A percentile compares a stretch with the other conserved stretches of the same genome.
Evolutionary conservation across 1,140 invertebrate species (phyloP).

Genomic region (Pseudomyrmex dendroicus): DNA sequence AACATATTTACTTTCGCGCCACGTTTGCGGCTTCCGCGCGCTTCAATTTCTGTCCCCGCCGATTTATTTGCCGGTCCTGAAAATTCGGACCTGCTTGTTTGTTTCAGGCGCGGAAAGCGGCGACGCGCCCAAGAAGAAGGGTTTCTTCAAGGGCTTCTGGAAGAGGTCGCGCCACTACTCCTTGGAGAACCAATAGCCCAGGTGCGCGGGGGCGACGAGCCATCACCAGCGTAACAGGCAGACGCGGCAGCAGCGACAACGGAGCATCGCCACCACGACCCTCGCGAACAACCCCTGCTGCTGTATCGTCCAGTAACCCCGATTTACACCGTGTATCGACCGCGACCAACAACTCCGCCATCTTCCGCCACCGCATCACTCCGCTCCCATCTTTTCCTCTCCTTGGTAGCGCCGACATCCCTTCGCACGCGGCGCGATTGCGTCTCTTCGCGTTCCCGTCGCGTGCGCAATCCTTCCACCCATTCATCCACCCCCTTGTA

Average conservation of each 20-base stretch:
- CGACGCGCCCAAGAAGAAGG: constrained; percentile 91
- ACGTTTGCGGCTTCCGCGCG: no score
- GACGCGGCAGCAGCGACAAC: constrained; percentile 74
- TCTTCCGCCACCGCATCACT: background rate
- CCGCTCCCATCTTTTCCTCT: background rate
- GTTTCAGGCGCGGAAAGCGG: constrained; percentile 88
- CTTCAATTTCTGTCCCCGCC: no score
- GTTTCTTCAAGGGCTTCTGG: constrained; percentile 94
- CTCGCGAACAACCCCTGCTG: constrained; percentile 82
- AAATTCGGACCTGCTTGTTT: constrained; percentile 45
- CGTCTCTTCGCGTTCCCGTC: background rate
- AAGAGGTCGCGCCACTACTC: constrained; percentile 93
- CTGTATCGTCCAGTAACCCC: constrained; percentile 82
- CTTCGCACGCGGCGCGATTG: background rate
- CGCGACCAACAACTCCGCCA: constrained; percentile 14
- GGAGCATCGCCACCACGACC: constrained; percentile 68
- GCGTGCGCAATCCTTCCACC: background rate
- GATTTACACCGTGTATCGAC: constrained; percentile 37
- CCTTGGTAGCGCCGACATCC: no score
- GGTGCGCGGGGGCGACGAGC: constrained; percentile 83
- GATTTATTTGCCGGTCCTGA: no score
- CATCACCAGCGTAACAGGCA: constrained; percentile 79
- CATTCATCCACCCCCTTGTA: no score
- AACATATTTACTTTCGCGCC: no score
- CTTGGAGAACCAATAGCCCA: constrained; percentile 90